Base-by-base conservation (phyloP, 2,888 invertebrate species). In the Nomada lathburiana region DNA sequence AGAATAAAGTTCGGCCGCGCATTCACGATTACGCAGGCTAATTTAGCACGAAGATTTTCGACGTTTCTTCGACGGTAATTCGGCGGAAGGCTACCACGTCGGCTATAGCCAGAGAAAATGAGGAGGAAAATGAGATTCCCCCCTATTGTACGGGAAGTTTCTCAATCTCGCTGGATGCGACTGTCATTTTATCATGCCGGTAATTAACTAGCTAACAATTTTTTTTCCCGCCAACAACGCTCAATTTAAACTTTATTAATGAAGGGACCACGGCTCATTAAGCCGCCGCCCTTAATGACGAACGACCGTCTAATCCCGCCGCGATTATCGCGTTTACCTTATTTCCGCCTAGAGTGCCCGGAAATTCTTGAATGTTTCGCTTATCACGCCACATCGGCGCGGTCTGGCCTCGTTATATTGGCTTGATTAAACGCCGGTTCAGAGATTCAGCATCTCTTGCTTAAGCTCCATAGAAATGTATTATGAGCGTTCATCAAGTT, bases 191-290 rank as follows among this genome's bases (percentile, higher is more conserved):
- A 83, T 83, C 69, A 71, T 23, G 73, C 44, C 70, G 77, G 57
- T 87, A 82, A 86, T 86, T 82, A 86, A 86, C 86, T 77, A 70
- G 23, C 69, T 79, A 76, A 76, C 82, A 67, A 83, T 85, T 87
- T 87, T 87, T 87, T 47, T 84, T 87, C 87, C 47, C 63, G 60
- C 50, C 71, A 52, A 79, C 74, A 72, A 52, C 80, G 86, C 73
- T 84, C 83, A 86, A 86, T 86, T 88, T 86, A 85, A 89, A 89
- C 84, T 89, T 89, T 84, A 88, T 88, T 88, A 89, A 88, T 75
- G 85, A 86, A 82, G 82, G 72, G 83, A 63, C 83, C 59, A 68
- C 68, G 76, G 73, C 60, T 79, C 75, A 36, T 83, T 79, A 79
- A 75, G 53, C 53, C 64, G 50, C 26, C 70, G 68, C n/a, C 64